Base-by-base conservation (phyloP, 2,888 invertebrate genomes). In the Bugulina stolonifera region DNA sequence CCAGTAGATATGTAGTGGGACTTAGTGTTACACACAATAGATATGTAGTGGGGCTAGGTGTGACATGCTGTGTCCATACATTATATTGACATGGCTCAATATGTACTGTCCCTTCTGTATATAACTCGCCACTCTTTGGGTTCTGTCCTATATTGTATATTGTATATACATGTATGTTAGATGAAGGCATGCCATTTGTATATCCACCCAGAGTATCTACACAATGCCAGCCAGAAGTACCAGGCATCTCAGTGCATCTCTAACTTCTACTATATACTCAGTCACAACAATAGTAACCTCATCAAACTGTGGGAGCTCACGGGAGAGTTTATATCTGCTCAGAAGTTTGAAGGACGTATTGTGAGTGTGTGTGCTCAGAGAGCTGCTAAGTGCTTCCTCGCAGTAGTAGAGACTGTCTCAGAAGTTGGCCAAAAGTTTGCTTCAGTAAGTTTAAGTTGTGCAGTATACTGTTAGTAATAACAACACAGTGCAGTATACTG, bases 341-440 rank as follows among this genome's bases (percentile, higher is more conserved):
- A 64, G 32, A 64, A 32, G 27, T 64, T 64, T 25, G 64, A 64
- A 3, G 64, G 64, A 32, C 29, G 64, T 14, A 64, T 64, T n/a
- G 64, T 64, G 18, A 25, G 64, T 64, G 64, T 64, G 2, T 64
- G 32, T 32, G 32, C 64, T 25, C 64, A 64, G 32, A 2, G 27
- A 18, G 22, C 64, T 64, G 32, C 22, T n/a, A 27, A 22, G 14
- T 64, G 64, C 32, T 64, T 64, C 64, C 32, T 64, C 5, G 64
- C 64, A 29, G 29, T 64, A 2, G 14, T 64, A 32, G 64, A 64
- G 32, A 64, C 64, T 27, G 64, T 32, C 2, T 64, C 64, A 10
- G 64, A 64, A 32, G 64, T 64, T 25, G 64, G 64, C 14, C 32
- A 64, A 32, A 64, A 64, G 64, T 64, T 64, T 64, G 64, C 64